phyloP scores from a whole-genome alignment of 2,797 vertebrate genomes.

The Catostomus latipinnis region DNA sequence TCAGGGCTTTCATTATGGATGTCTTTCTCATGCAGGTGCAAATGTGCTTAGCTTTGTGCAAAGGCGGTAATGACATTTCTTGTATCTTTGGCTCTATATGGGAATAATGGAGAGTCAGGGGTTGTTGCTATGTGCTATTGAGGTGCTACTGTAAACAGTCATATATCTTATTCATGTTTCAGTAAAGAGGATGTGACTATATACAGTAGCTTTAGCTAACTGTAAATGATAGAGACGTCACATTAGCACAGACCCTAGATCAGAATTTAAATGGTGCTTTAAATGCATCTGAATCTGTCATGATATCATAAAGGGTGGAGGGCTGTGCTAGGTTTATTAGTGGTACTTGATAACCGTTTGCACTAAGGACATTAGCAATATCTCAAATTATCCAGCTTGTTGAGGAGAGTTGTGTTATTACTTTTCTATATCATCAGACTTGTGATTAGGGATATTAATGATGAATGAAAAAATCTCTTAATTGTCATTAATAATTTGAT shows the following conservation, averaged over 20 bases:
- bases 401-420: too few species aligned
- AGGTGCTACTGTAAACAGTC: conserved; percentile 19
- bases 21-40: conserved; percentile 13
- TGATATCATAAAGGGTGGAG: background rate
- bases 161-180: background rate
- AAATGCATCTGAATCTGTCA: background rate
- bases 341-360: background rate
- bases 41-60: conserved; percentile 22
- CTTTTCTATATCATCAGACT: too few species aligned
- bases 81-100: background rate
- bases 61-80: background rate
- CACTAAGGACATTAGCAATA: too few species aligned
- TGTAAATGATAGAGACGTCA: too few species aligned
- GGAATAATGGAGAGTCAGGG: conserved; percentile 3
- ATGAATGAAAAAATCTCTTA: too few species aligned
- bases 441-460: too few species aligned
- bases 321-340: background rate
- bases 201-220: background rate
- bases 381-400: too few species aligned
- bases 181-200: background rate
- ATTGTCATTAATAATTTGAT: too few species aligned
- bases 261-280: background rate
- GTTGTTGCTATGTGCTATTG: conserved; percentile 17
- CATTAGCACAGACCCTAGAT: background rate
- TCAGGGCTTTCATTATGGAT: background rate